A percentile compares a stretch with the other conserved stretches of the same genome.
Conservation (phyloP, 2,113 vertebrate genomes). For the Crocuta crocuta region DNA sequence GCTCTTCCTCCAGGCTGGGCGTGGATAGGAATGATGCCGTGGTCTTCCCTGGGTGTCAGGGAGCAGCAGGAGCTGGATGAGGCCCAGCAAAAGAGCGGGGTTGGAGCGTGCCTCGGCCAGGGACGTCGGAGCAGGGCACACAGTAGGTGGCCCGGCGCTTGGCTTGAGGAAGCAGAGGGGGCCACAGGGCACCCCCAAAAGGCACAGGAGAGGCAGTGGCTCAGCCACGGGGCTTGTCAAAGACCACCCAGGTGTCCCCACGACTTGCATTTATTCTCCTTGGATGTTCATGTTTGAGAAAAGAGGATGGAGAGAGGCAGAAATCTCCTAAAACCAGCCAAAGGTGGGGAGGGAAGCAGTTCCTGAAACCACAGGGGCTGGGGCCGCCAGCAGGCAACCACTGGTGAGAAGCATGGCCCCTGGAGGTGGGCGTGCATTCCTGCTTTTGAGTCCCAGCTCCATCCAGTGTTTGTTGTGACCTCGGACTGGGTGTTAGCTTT, state of each 20-base stretch:
- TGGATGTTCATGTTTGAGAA: neutral
- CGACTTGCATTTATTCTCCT: neutral
- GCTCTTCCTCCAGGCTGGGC: neutral
- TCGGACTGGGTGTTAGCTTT: neutral
- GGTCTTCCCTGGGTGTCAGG: neutral
- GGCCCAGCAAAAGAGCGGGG: neutral
- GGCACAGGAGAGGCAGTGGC: neutral
- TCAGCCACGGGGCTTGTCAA: neutral
- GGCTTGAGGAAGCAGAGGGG: neutral
- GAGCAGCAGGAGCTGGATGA: neutral
- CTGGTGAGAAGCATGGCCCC: rapidly evolving
- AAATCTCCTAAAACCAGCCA: neutral
- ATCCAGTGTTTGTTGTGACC: neutral
- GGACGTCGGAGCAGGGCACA: rapidly evolving
- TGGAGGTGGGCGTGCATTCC: rapidly evolving
- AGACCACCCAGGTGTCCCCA: neutral
- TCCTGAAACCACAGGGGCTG: neutral
- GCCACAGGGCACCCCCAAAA: neutral
- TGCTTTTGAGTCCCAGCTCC: neutral
- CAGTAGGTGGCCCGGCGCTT: rapidly evolving
- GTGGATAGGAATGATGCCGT: neutral
- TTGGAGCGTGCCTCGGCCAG: rapidly evolving
- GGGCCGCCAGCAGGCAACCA: neutral
- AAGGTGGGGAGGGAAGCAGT: neutral
- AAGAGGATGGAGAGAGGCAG: neutral